Evolutionary conservation across 1,140 invertebrate species (phyloP), one percentile per base, ranked within the genome.

Genomic region (Agraylea sexmaculata): DNA sequence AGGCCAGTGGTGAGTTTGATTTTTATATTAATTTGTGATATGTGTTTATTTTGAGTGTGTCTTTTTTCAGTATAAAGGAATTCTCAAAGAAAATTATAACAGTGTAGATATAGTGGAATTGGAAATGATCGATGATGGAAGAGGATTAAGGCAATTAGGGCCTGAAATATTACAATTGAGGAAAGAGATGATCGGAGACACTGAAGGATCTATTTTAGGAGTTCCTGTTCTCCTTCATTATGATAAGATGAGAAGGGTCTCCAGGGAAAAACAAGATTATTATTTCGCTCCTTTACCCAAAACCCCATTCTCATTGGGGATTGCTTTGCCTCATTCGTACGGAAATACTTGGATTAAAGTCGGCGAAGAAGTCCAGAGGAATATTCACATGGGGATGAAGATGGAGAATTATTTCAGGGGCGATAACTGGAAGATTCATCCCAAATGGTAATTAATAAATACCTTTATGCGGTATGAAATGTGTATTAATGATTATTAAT

Each of bases 31-130:
- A n/a, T 23, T 7, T 7, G 30, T 8, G 10, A 10, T 17, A 40
- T 45, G 10, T 5, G 13, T 30, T 12, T 22, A 13, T 16, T 2
- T 35, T 43, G 15, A 16, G 39, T 29, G 2, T 22, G 12, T 22
- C 8, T 19, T 39, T 38, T 54, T 62, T 47, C 58, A 81, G 78
- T 73, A 75, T 53, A 69, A 78, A 47, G 78, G 75, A 30, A 61
- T 72, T 30, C 62, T 92, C 16, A 93, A 92, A 65, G 73, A 80
- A n/a, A 93, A 93, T 57, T 96, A 90, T 60, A 93, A 95, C 61
- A 95, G 88, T 53, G 79, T 97, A 16, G 93, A 96, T 65, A 71
- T 97, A n/a, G 81, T 83, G 0, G 91, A 97, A 68, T 81, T 97
- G 11, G 93, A 97, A 62, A 68, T 85, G 4, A 78, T 87, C 48